Conservation (phyloP, 2,888 invertebrate genomes). For the Acronicta leporina region DNA sequence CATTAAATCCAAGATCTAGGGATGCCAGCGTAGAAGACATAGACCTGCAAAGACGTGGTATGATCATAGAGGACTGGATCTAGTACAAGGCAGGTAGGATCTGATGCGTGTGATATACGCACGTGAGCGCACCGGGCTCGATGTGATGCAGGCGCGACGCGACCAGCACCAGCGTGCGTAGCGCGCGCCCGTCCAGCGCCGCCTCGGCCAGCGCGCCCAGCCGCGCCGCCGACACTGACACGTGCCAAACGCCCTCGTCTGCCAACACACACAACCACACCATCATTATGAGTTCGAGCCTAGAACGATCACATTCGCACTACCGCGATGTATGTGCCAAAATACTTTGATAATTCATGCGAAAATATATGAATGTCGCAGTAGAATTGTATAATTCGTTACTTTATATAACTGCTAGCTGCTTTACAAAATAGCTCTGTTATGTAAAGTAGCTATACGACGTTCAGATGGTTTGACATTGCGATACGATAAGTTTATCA, state of each 20-base stretch:
- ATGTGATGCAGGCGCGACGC: conserved; percentile 93
- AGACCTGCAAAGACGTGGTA: conserved; percentile 87
- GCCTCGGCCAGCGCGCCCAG: conserved; percentile 92
- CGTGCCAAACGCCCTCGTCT: conserved; percentile 89
- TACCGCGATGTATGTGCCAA: no score
- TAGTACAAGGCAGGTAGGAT: no score
- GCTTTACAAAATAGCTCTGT: no score
- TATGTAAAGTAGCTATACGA: no score
- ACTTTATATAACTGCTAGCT: no score
- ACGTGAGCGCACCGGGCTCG: conserved; percentile 92
- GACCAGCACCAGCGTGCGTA: conserved; percentile 93
- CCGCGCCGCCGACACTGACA: conserved; percentile 90
- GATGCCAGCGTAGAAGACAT: conserved; percentile 93
- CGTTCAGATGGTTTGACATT: no score
- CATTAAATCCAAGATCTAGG: conserved; percentile 93
- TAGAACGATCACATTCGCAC: no score
- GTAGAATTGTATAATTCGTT: no score
- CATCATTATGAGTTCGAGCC: no score
- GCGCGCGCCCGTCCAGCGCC: conserved; percentile 91
- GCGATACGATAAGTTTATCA: no score
- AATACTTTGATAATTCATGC: no score
- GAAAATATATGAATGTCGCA: no score
- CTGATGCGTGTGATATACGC: conserved; percentile 57
- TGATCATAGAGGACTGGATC: background rate
- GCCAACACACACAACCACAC: conserved; percentile 18